Evolutionary conservation across 1,140 invertebrate species (phyloP), one percentile per base, ranked within the genome.

Genomic region (Pomacea maculata): DNA sequence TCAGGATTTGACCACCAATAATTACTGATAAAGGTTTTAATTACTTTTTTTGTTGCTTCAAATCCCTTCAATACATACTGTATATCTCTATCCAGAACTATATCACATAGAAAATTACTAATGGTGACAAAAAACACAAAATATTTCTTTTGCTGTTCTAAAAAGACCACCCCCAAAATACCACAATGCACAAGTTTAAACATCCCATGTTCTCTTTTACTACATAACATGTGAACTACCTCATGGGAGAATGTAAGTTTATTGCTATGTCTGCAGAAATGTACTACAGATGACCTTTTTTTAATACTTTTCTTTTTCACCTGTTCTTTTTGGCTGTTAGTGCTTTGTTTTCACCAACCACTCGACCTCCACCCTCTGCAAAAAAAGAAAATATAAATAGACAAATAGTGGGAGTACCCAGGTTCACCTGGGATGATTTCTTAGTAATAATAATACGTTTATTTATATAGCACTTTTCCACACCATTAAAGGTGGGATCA

Each of bases 301-400:
- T 61, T 61, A 61, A 17, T 61, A 14, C 11, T 17, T 61, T 6
- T 61, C 57, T 10, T 57, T 8, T 65, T 64, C 80, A 90, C 90
- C 90, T 86, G 65, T 86, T 89, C 91, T 97, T 97, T 72, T 93
- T 94, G 1, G 95, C 93, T 4, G 96, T 96, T 8, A 98, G 90
- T 2, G 97, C 96, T 92, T 99, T 99, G 88, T 99, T 99, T 93
- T 98, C 97, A 76, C 89, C 89, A 57, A 92, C 81, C 93, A 95
- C 96, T 81, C 97, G 92, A 1, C 97, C 96, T 68, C 96, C 91
- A 82, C 90, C 86, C 78, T 92, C 91, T 92, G 81, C 34, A 88
- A 87, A 74, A 78, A 80, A 79, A 82, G 80, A 68, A 74, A 76
- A 80, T 25, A 71, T 45, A 72, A 73, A 55, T 57, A 54, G 34